Percentiles rank a stretch among this genome's conserved stretches.
phyloP scores from a whole-genome alignment of 2,797 vertebrate genomes.

The Lacerta agilis region DNA sequence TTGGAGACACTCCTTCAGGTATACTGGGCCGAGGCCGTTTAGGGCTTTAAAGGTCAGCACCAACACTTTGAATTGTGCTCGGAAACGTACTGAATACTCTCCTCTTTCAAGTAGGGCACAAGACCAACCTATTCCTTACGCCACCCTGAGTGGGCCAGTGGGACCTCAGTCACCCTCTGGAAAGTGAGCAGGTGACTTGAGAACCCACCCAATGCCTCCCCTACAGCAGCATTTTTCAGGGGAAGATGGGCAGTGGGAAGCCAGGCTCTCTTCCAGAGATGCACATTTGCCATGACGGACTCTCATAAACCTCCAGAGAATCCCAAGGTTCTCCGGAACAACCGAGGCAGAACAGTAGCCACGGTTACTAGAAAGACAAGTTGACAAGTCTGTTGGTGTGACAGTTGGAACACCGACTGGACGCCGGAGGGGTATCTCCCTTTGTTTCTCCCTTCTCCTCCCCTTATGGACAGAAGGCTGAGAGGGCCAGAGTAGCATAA shows the following conservation, averaged over 20 bases:
- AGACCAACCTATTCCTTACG: too few relatives aligned
- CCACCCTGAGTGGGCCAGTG: background rate
- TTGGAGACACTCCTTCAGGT: too few relatives aligned
- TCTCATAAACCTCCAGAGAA: background rate
- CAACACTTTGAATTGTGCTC: too few relatives aligned
- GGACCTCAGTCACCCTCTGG: background rate
- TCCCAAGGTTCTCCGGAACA: background rate
- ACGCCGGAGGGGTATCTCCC: background rate
- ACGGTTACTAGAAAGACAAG: background rate
- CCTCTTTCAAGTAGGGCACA: too few relatives aligned
- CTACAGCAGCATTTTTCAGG: background rate
- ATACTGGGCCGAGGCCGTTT: too few relatives aligned
- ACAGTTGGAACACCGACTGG: constrained; percentile 4
- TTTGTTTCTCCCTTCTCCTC: background rate
- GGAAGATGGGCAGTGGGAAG: too few relatives aligned
- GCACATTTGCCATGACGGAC: background rate
- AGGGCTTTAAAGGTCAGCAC: too few relatives aligned
- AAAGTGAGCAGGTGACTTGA: background rate
- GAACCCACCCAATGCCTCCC: background rate
- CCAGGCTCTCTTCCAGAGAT: background rate
- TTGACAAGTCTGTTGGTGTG: background rate
- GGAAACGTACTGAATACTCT: too few relatives aligned
- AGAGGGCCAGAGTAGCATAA: background rate
- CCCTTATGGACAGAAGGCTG: constrained; percentile 19
- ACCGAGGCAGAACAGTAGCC: background rate